Base-by-base conservation (phyloP, 2,888 invertebrate species). In the Cryptus armator region DNA sequence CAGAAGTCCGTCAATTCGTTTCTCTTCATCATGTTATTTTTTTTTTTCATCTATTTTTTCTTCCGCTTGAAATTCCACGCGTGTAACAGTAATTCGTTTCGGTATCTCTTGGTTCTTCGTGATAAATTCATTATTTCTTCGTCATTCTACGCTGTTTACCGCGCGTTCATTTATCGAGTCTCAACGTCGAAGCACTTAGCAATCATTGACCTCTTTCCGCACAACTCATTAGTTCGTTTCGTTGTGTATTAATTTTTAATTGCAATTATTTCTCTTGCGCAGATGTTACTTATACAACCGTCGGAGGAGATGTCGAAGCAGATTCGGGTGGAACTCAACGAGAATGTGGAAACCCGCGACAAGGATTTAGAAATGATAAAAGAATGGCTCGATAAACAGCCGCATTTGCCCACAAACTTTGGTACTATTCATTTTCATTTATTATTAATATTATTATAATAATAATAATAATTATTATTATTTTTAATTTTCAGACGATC, bases 261-360 rank as follows among this genome's bases (percentile, higher is more conserved):
- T 3, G 12, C 46, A n/a, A 14, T 32, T 24, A 46, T 67, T 87
- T 88, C 78, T 37, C 59, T 46, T n/a, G 32, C 76, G 14, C 81
- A 93, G 94, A 96, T 96, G 93, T 95, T 95, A 92, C 94, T 97
- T 89, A 94, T 96, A 84, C 96, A 96, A 90, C 97, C 97, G 14
- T 92, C 95, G 2, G 96, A 96, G 24, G 97, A 96, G 90, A 95
- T 96, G 94, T 96, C 96, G 90, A 95, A 96, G 91, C 94, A 94
- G 92, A 97, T 97, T 89, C 95, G 96, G 76, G 94, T 95, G 86
- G 96, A 97, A 91, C 94, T 97, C 84, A 97, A 97, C 70, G 97
- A 97, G 91, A 95, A 96, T 86, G 93, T 94, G 0, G 92, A 92
- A 43, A 96, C 95, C 0, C 94, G 95, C 0, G 95, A 95, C 59